These are phyloP conservation scores for Diplodus puntazzo DNA, from an alignment of 2,797 vertebrate genomes.

Conservation along the genomic window DNA sequence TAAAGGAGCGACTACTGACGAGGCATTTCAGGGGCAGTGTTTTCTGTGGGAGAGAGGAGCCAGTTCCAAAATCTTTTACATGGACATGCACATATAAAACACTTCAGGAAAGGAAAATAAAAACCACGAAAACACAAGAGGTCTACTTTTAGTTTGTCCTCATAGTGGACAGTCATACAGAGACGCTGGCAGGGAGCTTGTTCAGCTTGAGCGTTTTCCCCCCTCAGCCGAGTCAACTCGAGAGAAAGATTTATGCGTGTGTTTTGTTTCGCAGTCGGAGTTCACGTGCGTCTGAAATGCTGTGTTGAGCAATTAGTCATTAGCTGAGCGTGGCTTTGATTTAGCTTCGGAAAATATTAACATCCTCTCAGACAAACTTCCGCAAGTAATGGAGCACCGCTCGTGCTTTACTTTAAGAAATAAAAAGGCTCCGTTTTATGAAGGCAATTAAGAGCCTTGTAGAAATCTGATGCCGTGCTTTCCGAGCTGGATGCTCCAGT, in stretches of 20 bases:
- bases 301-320: constrained; percentile 46
- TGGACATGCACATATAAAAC: no score
- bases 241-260: constrained; percentile 7
- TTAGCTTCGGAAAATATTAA: constrained; percentile 51
- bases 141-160: not conserved
- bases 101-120: no score
- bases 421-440: constrained; percentile 48
- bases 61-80: no score
- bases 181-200: constrained; percentile 5
- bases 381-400: constrained; percentile 13
- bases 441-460: constrained; percentile 51
- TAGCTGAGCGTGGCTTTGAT: constrained; percentile 51
- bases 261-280: constrained; percentile 37
- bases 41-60: no score
- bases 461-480: constrained; percentile 39
- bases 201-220: constrained; percentile 7
- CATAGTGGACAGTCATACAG: constrained; percentile 17
- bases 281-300: constrained; percentile 23
- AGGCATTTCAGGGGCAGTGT: no score
- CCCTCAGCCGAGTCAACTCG: not conserved
- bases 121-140: no score
- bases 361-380: constrained; percentile 47
- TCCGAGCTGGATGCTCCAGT: constrained; percentile 52
- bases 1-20: no score
- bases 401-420: constrained; percentile 19